A percentile compares a stretch with the other conserved stretches of the same genome.
Conservation (phyloP, 2,797 vertebrate genomes). For the Microchirus variegatus region DNA sequence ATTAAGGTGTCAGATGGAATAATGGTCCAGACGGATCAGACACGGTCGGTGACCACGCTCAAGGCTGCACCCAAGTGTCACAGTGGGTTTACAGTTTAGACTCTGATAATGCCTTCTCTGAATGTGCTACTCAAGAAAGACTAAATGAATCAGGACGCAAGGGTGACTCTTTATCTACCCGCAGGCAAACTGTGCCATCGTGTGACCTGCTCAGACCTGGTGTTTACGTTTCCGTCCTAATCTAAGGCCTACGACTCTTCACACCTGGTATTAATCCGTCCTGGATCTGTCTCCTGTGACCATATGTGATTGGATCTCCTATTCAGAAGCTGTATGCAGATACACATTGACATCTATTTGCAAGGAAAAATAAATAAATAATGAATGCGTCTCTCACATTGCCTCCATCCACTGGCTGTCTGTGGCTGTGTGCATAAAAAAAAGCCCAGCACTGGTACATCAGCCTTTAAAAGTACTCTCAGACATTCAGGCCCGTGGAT, state of each 20-base stretch:
- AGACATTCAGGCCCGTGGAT: not conserved
- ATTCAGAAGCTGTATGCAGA: too few species aligned
- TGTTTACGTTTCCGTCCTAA: too few species aligned
- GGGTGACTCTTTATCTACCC: too few species aligned
- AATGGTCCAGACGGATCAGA: conserved; percentile 63
- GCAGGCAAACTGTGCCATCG: too few species aligned
- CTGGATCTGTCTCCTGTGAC: too few species aligned
- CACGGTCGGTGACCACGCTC: conserved; percentile 25
- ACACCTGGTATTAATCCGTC: too few species aligned
- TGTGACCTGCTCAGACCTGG: too few species aligned
- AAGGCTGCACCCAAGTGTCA: conserved; percentile 26
- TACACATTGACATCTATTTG: too few species aligned
- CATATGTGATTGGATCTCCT: too few species aligned
- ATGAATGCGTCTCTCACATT: too few species aligned
- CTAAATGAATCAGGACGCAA: not conserved
- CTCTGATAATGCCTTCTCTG: not conserved
- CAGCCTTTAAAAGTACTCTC: conserved; percentile 27
- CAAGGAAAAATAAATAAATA: too few species aligned
- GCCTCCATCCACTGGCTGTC: conserved; percentile 12
- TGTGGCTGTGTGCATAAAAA: conserved; percentile 34
- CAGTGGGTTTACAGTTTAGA: conserved; percentile 25
- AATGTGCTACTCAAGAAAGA: not conserved
- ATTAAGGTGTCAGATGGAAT: conserved; percentile 75
- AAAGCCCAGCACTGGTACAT: conserved; percentile 28
- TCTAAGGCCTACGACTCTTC: too few species aligned